Base-by-base conservation (phyloP, 2,888 invertebrate genomes). In the Laothoe populi region DNA sequence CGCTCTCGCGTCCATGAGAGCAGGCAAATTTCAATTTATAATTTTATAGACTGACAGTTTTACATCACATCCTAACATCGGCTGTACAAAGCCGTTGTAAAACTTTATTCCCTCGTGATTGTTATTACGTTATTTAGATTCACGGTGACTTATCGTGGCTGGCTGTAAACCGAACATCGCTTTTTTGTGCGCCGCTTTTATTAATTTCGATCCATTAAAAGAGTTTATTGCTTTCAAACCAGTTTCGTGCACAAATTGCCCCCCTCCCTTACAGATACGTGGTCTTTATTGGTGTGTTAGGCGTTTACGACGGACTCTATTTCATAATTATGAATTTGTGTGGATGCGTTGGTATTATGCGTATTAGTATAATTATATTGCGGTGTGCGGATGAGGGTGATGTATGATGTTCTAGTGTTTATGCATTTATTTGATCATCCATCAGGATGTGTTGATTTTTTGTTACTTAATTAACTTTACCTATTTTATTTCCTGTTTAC, bases 151-250 rank as follows among this genome's bases (percentile, higher is more conserved):
- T 75, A 80, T 77, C 78, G 74, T 74, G 70, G 72, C 69, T 71
- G 66, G 72, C 70, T 73, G 75, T 86, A 83, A 84, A 86, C 46
- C 58, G 45, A 48, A 38, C 58, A 38, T 62, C 31, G 72, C 76
- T 74, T 81, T 84, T 86, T 87, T 81, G 78, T 83, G 73, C 67
- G 70, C 76, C 77, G 75, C 77, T 81, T 86, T 88, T 87, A 87
- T 88, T 85, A 85, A 86, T 84, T 84, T 83, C 77, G 81, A 78
- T 84, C 86, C 88, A 88, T 90, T 89, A 88, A 81, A 81, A 79
- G 78, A 76, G 74, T 89, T 88, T 89, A 90, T 86, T 77, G 81
- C 79, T 76, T 65, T 70, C 71, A 77, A 83, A 86, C 81, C 79
- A 69, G 83, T 84, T 83, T 72, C 77, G 73, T 80, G 82, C 84